Percentiles rank a stretch among this genome's conserved stretches.
Evolutionary conservation across 2,888 invertebrate genomes (phyloP).

Genomic region (Amitus sp.): DNA sequence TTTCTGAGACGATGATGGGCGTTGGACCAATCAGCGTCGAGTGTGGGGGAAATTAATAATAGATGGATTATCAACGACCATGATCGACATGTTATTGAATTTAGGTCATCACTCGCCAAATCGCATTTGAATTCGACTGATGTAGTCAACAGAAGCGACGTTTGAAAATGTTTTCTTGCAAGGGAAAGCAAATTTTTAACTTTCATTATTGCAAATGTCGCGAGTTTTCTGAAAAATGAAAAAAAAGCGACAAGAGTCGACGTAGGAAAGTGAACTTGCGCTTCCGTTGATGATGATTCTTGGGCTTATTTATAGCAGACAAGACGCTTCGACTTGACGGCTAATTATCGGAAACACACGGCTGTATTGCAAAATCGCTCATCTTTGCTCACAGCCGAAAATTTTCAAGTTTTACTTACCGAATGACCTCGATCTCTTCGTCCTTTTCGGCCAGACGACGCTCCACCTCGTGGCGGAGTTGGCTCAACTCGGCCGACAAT

Average conservation of each 20-base stretch:
- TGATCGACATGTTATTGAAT: slow-evolving; percentile 32
- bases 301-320: slow-evolving; percentile 40
- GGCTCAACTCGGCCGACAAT: slow-evolving; percentile 90
- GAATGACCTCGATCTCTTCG: slow-evolving; percentile 96
- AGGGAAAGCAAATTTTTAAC: too few relatives aligned
- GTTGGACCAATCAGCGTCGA: slow-evolving; percentile 51
- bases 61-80: slow-evolving; percentile 36
- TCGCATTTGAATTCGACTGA: not conserved
- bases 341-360: too few relatives aligned
- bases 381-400: not conserved
- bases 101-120: slow-evolving; percentile 13
- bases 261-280: not conserved
- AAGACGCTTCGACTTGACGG: slow-evolving; percentile 16
- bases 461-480: slow-evolving; percentile 96
- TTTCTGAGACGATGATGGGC: slow-evolving; percentile 9
- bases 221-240: too few relatives aligned
- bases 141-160: too few relatives aligned
- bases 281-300: slow-evolving; percentile 22
- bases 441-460: slow-evolving; percentile 97
- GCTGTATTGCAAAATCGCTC: too few relatives aligned
- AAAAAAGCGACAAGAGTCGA: not conserved
- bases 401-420: slow-evolving; percentile 74
- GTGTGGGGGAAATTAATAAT: slow-evolving; percentile 57
- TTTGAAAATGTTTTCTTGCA: too few relatives aligned
- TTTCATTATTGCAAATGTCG: too few relatives aligned